Evolutionary conservation across 2,888 invertebrate genomes (phyloP), one percentile per base, ranked within the genome.

Genomic region (Drosophila melanosoma): DNA sequence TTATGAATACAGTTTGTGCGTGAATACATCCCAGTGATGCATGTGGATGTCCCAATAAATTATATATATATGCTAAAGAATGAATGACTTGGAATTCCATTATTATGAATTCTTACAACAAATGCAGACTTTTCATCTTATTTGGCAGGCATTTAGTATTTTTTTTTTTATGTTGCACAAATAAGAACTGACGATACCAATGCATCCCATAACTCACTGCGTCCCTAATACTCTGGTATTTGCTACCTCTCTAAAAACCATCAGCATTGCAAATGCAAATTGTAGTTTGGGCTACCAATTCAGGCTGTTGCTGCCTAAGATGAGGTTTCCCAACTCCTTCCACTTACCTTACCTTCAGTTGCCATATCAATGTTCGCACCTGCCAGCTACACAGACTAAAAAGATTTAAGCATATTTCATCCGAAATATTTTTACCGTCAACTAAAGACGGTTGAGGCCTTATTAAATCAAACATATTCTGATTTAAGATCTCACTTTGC

Each of bases 331-430:
- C 32, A 26, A 20, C 52, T 36, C 49, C 42, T 8, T 12, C 26
- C 40, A 45, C 23, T n/a, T n/a, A n/a, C 29, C 10, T 52, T 56
- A 69, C 20, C 68, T 57, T 60, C 53, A 68, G 81, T 83, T 82
- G 83, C 81, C 78, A 75, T 73, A 80, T 76, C 83, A 74, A 86
- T 81, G 68, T 81, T 86, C 75, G 74, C 88, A 62, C 80, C 75
- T 88, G 79, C 76, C 79, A 73, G 66, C 83, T 71, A 72, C 81
- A 78, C 73, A 79, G 79, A 83, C 79, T 66, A 65, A 51, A 67
- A 56, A 69, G 69, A 65, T 60, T 81, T 77, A 71, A 83, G 76
- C 68, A 69, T 57, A 64, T 74, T 70, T 38, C 35, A 58, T 48
- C 52, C 57, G 23, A 29, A 60, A 67, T 70, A 62, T 69, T 81